Percentiles rank a stretch among this genome's conserved stretches.
These are phyloP conservation scores for Cossypha heuglini DNA, from an alignment of 2,797 vertebrate genomes.

Conservation along the genomic window DNA sequence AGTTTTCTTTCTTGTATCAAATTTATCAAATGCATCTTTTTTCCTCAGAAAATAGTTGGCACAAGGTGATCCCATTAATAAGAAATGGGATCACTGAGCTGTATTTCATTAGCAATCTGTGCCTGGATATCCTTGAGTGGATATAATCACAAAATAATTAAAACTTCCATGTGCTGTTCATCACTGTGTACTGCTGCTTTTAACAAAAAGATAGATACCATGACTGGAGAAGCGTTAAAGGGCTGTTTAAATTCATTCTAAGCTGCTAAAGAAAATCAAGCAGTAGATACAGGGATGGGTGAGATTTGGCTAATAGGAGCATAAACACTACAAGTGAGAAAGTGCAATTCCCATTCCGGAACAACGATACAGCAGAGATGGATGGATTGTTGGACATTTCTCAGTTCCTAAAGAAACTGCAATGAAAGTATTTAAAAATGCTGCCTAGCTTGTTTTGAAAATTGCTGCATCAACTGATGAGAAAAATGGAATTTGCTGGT, in stretches of 20 bases:
- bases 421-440: constrained; percentile 59
- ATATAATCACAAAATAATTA: constrained; percentile 34
- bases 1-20: background rate
- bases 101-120: background rate
- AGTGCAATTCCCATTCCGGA: background rate
- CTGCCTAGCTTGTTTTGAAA: constrained; percentile 62
- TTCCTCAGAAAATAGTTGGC: background rate
- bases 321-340: background rate
- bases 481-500: constrained; percentile 40
- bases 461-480: constrained; percentile 24
- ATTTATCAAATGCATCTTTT: background rate
- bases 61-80: background rate
- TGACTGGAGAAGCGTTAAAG: background rate
- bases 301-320: background rate
- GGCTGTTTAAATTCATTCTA: background rate
- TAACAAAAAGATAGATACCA: background rate
- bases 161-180: background rate
- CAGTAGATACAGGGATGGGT: background rate
- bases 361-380: background rate
- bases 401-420: constrained; percentile 4
- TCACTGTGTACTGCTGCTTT: background rate
- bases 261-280: background rate
- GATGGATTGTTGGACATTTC: background rate
- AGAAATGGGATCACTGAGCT: background rate
- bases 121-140: background rate